Base-by-base conservation (phyloP, 2,113 vertebrate species). In the Dromas ardeola region DNA sequence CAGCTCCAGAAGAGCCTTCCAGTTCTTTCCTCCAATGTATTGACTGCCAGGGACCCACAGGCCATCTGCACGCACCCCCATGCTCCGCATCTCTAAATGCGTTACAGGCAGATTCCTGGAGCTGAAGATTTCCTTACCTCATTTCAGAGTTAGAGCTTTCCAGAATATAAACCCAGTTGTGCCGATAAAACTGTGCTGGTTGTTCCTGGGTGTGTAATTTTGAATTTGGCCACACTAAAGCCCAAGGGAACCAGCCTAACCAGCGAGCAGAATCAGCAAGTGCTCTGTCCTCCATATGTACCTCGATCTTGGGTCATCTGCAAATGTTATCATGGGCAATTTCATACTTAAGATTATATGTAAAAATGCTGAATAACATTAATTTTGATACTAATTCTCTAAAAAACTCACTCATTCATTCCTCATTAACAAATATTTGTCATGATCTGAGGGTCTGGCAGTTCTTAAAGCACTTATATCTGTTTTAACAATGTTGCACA, bases 211-310 rank as follows among this genome's bases (percentile, higher is more conserved):
- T 22, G 26, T 12, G 32, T 4, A 27, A 56, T n/a, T 86, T 27
- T 65, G 27, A 53, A 32, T 16, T 25, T 67, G 47, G n/a, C 50
- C 40, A 2, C 32, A 38, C 38, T 22, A 8, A 81, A 78, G 45
- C 16, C 22, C 59, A 53, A 26, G 47, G 15, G 18, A 70, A 15
- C 36, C 78, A 38, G n/a, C 30, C 77, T 11, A 27, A 66, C 5
- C 50, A 63, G n/a, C 2, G 8, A 90, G 71, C 47, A 83, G 16
- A 40, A 62, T 23, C 38, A 71, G 40, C 34, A 65, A 81, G n/a
- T 10, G 13, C n/a, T 58, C 50, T 67, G 47, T 40, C 50, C 73
- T 74, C 9, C 0, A 5, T 5, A 26, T 0, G 0, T 7, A 27
- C 25, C 29, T 61, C 1, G 3, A 45, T 55, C 65, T 14, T 42